Base-by-base conservation (phyloP, 2,888 invertebrate species). In the Desoria tigrina region DNA sequence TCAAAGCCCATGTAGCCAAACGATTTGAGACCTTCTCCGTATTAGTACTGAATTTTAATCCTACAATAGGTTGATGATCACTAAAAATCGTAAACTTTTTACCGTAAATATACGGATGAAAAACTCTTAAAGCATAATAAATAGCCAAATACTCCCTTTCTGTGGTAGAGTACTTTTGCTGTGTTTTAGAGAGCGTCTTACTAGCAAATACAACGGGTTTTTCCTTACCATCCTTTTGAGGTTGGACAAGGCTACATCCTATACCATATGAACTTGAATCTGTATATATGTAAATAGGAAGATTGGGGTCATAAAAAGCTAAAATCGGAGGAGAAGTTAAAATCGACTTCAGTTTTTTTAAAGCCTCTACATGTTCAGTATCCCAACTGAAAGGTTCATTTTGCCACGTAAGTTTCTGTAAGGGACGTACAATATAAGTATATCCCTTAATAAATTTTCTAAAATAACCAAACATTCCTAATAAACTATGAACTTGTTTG, bases 101-200 rank as follows among this genome's bases (percentile, higher is more conserved):
- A 14, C 62, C 62, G 45, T 62, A 62, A 4, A 62, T 28, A 28
- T 62, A 62, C 2, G 45, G 45, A 42, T 32, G 55, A 55, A 62
- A 56, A n/a, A 28, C 28, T 55, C 28, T 26, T 9, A 61, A 9
- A 1, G 53, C 61, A 24, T 16, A 14, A 23, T 45, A 45, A 6
- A 61, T 53, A n/a, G 53, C 42, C n/a, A 61, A 54, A 53, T 53
- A 61, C 39, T 61, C 61, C 2, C 53, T 7, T 42, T 61, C 51
- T 7, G 45, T 51, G 2, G 61, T 61, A 1, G 53, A 39, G 16
- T 53, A 53, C n/a, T 39, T 18, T 45, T 49, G 26, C 54, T 63
- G n/a, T 16, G 50, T 16, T 11, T 18, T 1, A 32, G 27, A 45
- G 11, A 63, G 24, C 18, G 24, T 14, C n/a, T 28, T 9, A 18